Evolutionary conservation across 2,797 vertebrate species (phyloP).

Genomic region (Nyctibius grandis): DNA sequence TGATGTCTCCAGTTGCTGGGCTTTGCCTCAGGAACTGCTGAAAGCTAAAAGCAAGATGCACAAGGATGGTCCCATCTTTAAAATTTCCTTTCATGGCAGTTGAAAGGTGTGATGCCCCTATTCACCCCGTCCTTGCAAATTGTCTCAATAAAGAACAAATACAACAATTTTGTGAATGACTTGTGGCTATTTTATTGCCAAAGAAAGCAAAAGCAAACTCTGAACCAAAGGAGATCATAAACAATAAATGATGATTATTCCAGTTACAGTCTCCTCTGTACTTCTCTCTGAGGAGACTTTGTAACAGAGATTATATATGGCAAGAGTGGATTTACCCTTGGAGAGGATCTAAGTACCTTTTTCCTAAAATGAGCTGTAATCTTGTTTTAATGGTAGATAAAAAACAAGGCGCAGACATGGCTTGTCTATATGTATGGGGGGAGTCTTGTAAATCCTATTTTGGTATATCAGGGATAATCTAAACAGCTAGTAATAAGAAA

Average conservation of each 20-base stretch:
- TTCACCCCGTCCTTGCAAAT: neutral
- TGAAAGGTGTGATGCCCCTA: neutral
- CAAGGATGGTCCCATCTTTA: neutral
- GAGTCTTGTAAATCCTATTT: constrained; percentile 37
- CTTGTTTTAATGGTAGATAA: constrained; percentile 54
- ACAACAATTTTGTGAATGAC: neutral
- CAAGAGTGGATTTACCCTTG: constrained; percentile 50
- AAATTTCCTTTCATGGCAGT: neutral
- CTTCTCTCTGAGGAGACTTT: constrained; percentile 39
- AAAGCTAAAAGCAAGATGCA: neutral
- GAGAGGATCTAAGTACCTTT: constrained; percentile 37
- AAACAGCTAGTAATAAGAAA: constrained; percentile 28
- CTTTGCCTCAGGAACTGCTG: neutral
- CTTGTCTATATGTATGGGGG: neutral
- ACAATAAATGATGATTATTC: constrained; percentile 43
- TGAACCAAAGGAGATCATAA: neutral
- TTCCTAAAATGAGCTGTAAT: constrained; percentile 46
- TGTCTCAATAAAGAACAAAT: neutral
- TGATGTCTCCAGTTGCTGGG: neutral
- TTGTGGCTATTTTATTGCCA: neutral
- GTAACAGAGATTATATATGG: constrained; percentile 25
- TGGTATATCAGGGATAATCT: constrained; percentile 44
- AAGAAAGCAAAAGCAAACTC: constrained; percentile 14
- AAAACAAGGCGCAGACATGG: constrained; percentile 6
- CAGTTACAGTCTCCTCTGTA: neutral